These are phyloP conservation scores for Eudemis profundana DNA, from an alignment of 2,888 invertebrate genomes.

Conservation along the genomic window DNA sequence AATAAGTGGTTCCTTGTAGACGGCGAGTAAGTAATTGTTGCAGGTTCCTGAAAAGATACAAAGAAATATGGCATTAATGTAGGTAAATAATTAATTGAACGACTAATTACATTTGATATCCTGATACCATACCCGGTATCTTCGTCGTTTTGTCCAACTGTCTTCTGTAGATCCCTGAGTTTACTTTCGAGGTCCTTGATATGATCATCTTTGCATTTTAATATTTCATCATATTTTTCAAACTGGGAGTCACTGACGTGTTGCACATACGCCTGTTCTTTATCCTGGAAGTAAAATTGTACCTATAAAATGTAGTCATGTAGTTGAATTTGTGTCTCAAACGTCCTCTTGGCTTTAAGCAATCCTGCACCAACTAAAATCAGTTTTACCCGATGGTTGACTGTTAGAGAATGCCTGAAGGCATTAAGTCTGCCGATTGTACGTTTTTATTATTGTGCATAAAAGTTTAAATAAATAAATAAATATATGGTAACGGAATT, in stretches of 20 bases:
- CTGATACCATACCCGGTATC: constrained; percentile 69
- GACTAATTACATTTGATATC: no score
- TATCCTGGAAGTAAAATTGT: constrained; percentile 63
- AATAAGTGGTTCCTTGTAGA: constrained; percentile 87
- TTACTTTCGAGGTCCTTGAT: constrained; percentile 82
- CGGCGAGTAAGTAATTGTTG: constrained; percentile 84
- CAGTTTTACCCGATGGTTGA: no score
- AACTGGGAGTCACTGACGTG: constrained; percentile 76
- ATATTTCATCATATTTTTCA: constrained; percentile 79
- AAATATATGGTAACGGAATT: no score
- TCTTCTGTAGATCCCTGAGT: constrained; percentile 72
- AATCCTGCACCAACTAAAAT: no score
- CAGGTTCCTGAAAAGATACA: constrained; percentile 70
- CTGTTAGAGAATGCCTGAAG: no score
- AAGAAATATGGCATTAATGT: neutral
- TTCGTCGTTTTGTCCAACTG: constrained; percentile 62
- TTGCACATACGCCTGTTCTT: constrained; percentile 69
- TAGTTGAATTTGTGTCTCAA: no score
- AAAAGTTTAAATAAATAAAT: no score
- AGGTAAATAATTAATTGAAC: neutral
- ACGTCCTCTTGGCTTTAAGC: no score
- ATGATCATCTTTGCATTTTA: constrained; percentile 82
- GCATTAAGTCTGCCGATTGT: no score
- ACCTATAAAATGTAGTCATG: no score
- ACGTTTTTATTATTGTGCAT: no score